Evolutionary conservation across 2,113 vertebrate species (phyloP).

Genomic region (Sus scrofa): T2T-Sscrofa CM000820.6:113671501-113672000

Average conservation of each 20-base stretch:
- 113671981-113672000: neutral
- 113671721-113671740: no score
- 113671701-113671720: no score
- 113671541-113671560: neutral
- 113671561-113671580: neutral
- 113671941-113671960: neutral
- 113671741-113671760: no score
- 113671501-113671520: neutral
- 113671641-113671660: neutral
- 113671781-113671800: neutral
- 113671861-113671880: neutral
- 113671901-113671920: neutral
- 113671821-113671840: neutral
- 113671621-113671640: neutral
- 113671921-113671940: neutral
- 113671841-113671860: neutral
- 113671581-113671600: neutral
- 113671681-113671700: no score
- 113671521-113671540: neutral
- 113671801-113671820: neutral
- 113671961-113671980: neutral
- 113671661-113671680: no score
- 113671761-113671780: neutral
- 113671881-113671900: neutral
- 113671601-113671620: neutral